phyloP scores from a whole-genome alignment of 2,113 vertebrate species.

The Ardeotis arabs region DNA sequence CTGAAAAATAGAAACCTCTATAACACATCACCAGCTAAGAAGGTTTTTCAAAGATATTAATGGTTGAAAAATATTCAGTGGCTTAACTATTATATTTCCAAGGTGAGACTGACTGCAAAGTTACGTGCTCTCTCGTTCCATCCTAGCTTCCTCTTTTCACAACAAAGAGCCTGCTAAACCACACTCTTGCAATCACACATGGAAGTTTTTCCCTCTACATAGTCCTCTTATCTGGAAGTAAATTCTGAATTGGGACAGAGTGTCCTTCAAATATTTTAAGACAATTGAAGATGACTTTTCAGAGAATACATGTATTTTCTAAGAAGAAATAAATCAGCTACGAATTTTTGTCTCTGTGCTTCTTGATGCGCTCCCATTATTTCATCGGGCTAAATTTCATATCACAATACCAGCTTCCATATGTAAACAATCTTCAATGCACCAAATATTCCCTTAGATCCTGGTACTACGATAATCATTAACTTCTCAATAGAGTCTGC shows the following conservation, averaged over 20 bases:
- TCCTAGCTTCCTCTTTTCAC: not conserved
- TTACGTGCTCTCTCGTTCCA: not conserved
- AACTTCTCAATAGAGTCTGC: not conserved
- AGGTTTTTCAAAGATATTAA: not conserved
- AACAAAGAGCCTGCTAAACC: not conserved
- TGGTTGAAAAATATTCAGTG: not conserved
- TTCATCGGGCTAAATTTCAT: not conserved
- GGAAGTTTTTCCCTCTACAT: not conserved
- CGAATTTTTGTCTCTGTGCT: not conserved
- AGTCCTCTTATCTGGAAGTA: not conserved
- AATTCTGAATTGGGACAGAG: not conserved
- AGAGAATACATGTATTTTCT: not conserved
- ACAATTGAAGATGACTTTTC: not conserved
- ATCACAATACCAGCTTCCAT: not conserved
- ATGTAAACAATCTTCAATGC: not conserved
- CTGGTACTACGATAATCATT: not conserved
- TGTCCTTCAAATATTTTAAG: not conserved
- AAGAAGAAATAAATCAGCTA: not conserved
- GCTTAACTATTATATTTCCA: not conserved
- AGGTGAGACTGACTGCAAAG: not conserved
- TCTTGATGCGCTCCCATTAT: not conserved
- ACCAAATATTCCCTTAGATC: not conserved
- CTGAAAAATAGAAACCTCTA: not conserved
- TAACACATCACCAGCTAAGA: not conserved
- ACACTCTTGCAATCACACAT: not conserved